A percentile compares a stretch with the other conserved stretches of the same genome.
Evolutionary conservation across 2,113 vertebrate genomes (phyloP).

Genomic region (Columbina picui): DNA sequence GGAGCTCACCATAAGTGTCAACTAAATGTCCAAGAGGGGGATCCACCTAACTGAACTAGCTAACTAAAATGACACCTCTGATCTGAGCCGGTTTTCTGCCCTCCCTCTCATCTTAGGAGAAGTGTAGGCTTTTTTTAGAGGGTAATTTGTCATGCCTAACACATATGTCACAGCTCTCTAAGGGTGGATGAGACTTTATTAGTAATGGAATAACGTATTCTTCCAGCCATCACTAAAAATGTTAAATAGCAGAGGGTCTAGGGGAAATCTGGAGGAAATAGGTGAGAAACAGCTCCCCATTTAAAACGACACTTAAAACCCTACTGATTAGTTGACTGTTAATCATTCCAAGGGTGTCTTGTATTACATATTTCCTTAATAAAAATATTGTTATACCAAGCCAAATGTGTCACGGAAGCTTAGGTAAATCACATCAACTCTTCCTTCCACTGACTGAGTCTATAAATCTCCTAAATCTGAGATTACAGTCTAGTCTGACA

Average conservation of each 20-base stretch:
- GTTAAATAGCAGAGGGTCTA: neutral
- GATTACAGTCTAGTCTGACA: neutral
- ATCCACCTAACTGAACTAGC: neutral
- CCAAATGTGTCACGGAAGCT: conserved; percentile 16
- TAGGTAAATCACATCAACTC: conserved; percentile 40
- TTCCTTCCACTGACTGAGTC: conserved; percentile 10
- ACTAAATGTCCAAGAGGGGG: neutral
- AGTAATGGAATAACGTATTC: neutral
- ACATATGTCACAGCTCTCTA: neutral
- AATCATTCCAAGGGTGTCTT: neutral
- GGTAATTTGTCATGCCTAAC: neutral
- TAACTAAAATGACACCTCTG: neutral
- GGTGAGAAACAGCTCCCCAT: neutral
- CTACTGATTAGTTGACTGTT: neutral
- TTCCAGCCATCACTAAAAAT: conserved; percentile 16
- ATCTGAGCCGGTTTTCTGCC: neutral
- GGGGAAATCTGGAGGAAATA: neutral
- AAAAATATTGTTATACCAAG: conserved; percentile 24
- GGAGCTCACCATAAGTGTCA: neutral
- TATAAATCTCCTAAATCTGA: conserved; percentile 35
- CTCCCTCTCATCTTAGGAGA: neutral
- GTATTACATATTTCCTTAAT: neutral
- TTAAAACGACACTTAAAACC: neutral
- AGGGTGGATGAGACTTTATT: neutral
- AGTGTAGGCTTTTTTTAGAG: neutral